These are phyloP conservation scores for Melanocharis versteri DNA, from an alignment of 2,113 vertebrate species.

Conservation along the genomic window DNA sequence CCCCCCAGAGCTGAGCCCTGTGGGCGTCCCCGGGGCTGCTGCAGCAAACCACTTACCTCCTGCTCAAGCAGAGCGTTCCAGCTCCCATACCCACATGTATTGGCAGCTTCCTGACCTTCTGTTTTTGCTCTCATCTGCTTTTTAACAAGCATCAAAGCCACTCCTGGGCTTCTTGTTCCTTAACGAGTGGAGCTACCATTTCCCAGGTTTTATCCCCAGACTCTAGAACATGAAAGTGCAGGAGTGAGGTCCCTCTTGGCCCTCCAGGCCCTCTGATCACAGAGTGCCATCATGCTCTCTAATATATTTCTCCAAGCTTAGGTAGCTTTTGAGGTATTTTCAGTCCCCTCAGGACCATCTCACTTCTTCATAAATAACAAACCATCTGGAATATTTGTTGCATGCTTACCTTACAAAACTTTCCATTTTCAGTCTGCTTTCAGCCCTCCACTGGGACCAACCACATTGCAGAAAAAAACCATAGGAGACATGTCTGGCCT, in stretches of 20 bases:
- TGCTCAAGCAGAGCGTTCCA: neutral
- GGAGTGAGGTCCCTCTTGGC: neutral
- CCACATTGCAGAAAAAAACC: neutral
- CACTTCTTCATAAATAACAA: neutral
- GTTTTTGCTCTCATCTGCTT: neutral
- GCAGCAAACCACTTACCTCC: neutral
- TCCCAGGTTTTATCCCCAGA: neutral
- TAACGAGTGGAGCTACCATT: neutral
- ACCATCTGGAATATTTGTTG: neutral
- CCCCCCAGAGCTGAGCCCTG: neutral
- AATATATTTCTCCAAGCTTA: neutral
- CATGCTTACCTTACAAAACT: neutral
- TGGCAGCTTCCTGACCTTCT: neutral
- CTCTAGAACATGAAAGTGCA: neutral
- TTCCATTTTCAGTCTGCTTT: neutral
- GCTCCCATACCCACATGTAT: neutral
- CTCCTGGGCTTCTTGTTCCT: neutral
- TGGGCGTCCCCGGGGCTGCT: neutral
- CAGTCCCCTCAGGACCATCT: neutral
- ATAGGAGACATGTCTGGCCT: neutral
- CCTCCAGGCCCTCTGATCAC: neutral
- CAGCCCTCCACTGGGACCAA: neutral
- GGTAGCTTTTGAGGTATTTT: neutral
- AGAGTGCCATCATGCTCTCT: neutral
- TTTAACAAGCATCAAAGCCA: neutral